Evolutionary conservation across 2,888 invertebrate genomes (phyloP), one percentile per base, ranked within the genome.

Genomic region (Neocrepidodera transversa): DNA sequence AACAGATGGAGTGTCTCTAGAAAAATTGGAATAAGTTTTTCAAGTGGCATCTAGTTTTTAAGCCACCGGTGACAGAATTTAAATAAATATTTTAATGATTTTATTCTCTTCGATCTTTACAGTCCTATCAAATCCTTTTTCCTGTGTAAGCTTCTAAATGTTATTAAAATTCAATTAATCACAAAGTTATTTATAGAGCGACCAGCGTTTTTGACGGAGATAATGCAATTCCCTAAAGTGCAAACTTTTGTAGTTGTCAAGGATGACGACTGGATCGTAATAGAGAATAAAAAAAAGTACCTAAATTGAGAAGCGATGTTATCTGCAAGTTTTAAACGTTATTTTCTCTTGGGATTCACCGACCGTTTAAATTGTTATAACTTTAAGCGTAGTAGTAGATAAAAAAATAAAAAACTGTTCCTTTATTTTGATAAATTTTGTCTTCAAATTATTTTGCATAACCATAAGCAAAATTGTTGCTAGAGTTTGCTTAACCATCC

Each of bases 241-340:
- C 49, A 48, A 56, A 56, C 40, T 40, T 56, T 49, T 35, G 47
- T 55, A 36, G 14, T 55, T 20, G 40, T 38, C 18, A 7, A n/a
- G 32, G 49, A 56, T 14, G 14, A 30, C 35, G 32, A 30, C 13
- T 7, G 32, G 23, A 7, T 43, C 13, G 13, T 53, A 43, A 30
- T 42, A 16, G 28, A 28, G 16, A 26, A 23, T 38, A 18, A 42
- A 11, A 38, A 14, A 52, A 43, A 38, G 10, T 20, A n/a, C 8
- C 20, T 18, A 17, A 43, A 53, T 53, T 43, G 43, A 43, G n/a
- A 23, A 53, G 20, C 13, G 32, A 16, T 53, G 43, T 43, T 43
- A 42, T 43, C 52, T 16, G 43, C 32, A 43, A 32, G 20, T 36
- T 53, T 42, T 43, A 20, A 38, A 38, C 23, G 30, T 43, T 30